phyloP scores from a whole-genome alignment of 2,113 vertebrate species.

The Nesogale talazaci region DNA sequence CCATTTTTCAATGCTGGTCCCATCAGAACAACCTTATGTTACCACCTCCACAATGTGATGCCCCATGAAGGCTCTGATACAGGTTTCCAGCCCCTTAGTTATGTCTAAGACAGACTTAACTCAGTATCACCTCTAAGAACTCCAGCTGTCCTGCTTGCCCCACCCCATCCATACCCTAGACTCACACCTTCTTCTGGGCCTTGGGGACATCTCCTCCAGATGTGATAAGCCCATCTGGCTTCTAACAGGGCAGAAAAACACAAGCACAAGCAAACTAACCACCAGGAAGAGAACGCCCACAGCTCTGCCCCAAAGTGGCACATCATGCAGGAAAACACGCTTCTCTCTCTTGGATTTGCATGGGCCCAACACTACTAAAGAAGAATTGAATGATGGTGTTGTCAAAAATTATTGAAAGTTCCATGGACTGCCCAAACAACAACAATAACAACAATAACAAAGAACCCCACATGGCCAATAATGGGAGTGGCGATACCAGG shows the following conservation, averaged over 20 bases:
- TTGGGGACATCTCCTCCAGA: background rate
- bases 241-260: no score
- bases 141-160: background rate
- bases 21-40: background rate
- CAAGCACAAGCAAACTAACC: background rate
- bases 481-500: no score
- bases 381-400: no score
- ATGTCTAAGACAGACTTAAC: background rate
- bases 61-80: no score
- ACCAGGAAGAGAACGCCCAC: rapidly evolving
- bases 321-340: rapidly evolving
- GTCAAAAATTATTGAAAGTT: no score
- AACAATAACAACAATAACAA: no score
- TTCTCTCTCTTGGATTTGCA: background rate
- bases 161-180: rapidly evolving
- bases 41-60: background rate
- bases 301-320: background rate
- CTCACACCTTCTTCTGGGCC: background rate
- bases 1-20: background rate
- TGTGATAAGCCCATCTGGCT: no score
- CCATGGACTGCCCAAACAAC: no score
- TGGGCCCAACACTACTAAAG: background rate
- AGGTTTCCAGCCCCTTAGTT: background rate
- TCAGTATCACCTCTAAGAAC: background rate
- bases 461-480: no score